Base-by-base conservation (phyloP, 2,113 vertebrate species). In the Scolopax mira region DNA sequence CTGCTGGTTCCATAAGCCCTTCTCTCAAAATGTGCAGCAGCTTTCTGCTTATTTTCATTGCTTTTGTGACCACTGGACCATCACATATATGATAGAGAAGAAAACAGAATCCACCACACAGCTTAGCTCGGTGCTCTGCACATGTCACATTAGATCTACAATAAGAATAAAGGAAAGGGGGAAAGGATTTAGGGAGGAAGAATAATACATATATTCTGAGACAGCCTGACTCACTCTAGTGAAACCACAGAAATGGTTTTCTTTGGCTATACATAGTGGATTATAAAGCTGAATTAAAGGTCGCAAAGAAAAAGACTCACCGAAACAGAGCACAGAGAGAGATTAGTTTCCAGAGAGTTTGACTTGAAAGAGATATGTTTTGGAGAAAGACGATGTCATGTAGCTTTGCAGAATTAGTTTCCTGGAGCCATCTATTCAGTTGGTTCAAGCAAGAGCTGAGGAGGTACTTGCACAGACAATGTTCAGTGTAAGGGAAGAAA, bases 331-430 rank as follows among this genome's bases (percentile, higher is more conserved):
- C 37, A 55, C 21, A 55, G 10, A 87, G 14, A 80, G 33, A 65
- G 42, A 60, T 70, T 69, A 84, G 24, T 79, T 91, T 84, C 54
- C 42, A 64, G 65, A 73, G 58, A 91, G 55, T 60, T 62, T 90
- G 41, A 61, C 55, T 91, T 90, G 64, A 94, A 74, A 91, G 55
- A 77, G 54, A 65, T 13, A 42, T 27, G 30, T 44, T 85, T 79
- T 61, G 33, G 64, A 92, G 66, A 82, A 79, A 72, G 24, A n/a
- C 41, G 13, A 72, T 79, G 35, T 91, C 51, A 41, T 0, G 0
- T 52, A 82, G 70, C 42, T 93, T 75, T 94, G 73, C 62, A 83
- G 92, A 83, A 95, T 94, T 79, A 41, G 13, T 67, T 97, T 91
- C 72, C 77, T 82, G 57, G 41, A 93, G 52, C 30, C 46, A 37